Percentiles rank a stretch among this genome's conserved stretches.
Evolutionary conservation across 2,888 invertebrate genomes (phyloP).

Genomic region (Helobdella robusta): DNA sequence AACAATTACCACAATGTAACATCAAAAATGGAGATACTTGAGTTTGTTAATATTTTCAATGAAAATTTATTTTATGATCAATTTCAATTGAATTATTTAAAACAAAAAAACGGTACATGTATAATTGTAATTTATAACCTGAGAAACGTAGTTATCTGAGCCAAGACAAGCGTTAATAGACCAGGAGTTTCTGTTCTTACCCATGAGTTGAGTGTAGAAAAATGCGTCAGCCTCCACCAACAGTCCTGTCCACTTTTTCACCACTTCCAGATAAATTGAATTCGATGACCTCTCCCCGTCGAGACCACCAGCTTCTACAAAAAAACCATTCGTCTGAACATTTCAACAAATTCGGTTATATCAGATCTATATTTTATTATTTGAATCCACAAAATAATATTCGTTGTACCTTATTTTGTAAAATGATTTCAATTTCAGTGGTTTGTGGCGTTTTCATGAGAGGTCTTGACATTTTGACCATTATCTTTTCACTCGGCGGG

Average conservation of each 20-base stretch:
- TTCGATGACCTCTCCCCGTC: slow-evolving; percentile 58
- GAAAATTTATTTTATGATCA: background rate
- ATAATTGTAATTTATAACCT: background rate
- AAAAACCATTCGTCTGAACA: slow-evolving; percentile 59
- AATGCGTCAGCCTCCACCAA: slow-evolving; percentile 58
- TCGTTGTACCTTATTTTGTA: slow-evolving; percentile 24
- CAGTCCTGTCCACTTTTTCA: slow-evolving; percentile 40
- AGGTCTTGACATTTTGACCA: background rate
- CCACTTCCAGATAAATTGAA: slow-evolving; percentile 63
- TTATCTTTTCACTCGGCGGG: background rate
- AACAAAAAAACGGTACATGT: background rate
- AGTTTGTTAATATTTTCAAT: too few relatives aligned
- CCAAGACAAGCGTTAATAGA: slow-evolving; percentile 70
- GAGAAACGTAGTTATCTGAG: slow-evolving; percentile 46
- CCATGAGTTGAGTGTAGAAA: slow-evolving; percentile 62
- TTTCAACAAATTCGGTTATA: too few relatives aligned
- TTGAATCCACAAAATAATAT: too few relatives aligned
- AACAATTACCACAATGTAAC: too few relatives aligned
- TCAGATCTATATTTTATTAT: too few relatives aligned
- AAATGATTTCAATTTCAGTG: background rate
- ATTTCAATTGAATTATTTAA: background rate
- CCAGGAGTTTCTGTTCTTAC: slow-evolving; percentile 56
- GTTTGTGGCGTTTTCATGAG: slow-evolving; percentile 23
- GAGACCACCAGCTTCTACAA: slow-evolving; percentile 62
- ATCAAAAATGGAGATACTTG: too few relatives aligned